Conservation (phyloP, 2,113 vertebrate species). For the Acrocephalus kingi region DNA sequence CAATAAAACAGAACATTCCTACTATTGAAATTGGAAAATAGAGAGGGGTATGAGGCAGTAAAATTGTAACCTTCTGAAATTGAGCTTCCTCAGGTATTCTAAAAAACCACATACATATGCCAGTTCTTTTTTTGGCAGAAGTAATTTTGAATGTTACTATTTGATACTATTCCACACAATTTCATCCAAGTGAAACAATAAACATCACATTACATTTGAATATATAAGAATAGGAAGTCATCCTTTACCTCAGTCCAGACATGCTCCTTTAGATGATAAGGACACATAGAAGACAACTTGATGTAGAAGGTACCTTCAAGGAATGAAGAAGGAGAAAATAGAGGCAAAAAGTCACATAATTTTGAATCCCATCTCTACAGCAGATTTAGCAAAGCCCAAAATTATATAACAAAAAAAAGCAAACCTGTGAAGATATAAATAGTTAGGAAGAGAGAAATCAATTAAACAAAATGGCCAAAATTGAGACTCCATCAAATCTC, state of each 20-base stretch:
- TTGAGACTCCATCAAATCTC: not conserved
- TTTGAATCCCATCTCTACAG: not conserved
- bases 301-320: not conserved
- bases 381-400: not conserved
- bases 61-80: not conserved
- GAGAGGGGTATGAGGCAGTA: not conserved
- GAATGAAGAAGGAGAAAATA: not conserved
- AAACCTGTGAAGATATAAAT: not conserved
- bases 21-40: not conserved
- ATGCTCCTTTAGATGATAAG: not conserved
- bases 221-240: not conserved
- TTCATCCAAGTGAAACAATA: not conserved
- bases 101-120: not conserved
- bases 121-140: not conserved
- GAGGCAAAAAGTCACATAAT: accelerated
- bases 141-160: not conserved
- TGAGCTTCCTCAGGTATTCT: not conserved
- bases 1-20: not conserved
- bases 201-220: not conserved
- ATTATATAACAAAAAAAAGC: not conserved
- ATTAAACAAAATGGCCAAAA: not conserved
- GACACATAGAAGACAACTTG: not conserved
- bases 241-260: not conserved
- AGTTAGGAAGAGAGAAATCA: not conserved
- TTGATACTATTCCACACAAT: not conserved